Evolutionary conservation across 2,797 vertebrate species (phyloP), one percentile per base, ranked within the genome.

Genomic region (Xiphorhynchus erythropygius): DNA sequence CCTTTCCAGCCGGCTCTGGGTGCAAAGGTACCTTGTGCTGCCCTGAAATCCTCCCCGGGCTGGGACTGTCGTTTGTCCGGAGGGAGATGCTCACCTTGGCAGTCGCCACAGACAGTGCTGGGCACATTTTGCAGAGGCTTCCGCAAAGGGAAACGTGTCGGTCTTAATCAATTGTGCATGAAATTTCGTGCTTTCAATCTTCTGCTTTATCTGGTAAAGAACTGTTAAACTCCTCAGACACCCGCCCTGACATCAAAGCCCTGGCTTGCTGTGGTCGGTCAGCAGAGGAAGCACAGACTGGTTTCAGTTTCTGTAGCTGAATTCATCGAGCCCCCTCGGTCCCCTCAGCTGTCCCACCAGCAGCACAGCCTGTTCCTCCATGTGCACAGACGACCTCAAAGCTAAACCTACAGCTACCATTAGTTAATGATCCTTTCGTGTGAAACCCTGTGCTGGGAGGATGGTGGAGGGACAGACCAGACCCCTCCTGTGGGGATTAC

Each of bases 141-240:
- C 50, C 0, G 0, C 24, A 4, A 11, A 39, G 60, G 27, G 56
- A 37, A 57, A 27, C 8, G 3, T 0, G 46, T 80, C 7, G 11
- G 7, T 47, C n/a, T 56, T 4, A 27, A 25, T 25, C 84, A 9
- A 2, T 4, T 5, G 2, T 0, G 0, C 1, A 0, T 55, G 25
- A 57, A 67, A 16, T 24, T 46, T 9, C 12, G 32, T 13, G 49
- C 8, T 84, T 79, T 47, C 37, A 35, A 4, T 47, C 17, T 47
- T 64, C 35, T n/a, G 2, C 71, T 33, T 13, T 18, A 24, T 17
- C 27, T 6, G 25, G 56, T 60, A 39, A 76, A 42, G 44, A 22
- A 67, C 5, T 11, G 87, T 18, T 52, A 32, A 64, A 70, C 50
- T 28, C 33, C 44, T 44, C 28, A 1, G 46, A 14, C 0, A 13